Evolutionary conservation across 2,888 invertebrate genomes (phyloP).

Genomic region (Elmis aenea): DNA sequence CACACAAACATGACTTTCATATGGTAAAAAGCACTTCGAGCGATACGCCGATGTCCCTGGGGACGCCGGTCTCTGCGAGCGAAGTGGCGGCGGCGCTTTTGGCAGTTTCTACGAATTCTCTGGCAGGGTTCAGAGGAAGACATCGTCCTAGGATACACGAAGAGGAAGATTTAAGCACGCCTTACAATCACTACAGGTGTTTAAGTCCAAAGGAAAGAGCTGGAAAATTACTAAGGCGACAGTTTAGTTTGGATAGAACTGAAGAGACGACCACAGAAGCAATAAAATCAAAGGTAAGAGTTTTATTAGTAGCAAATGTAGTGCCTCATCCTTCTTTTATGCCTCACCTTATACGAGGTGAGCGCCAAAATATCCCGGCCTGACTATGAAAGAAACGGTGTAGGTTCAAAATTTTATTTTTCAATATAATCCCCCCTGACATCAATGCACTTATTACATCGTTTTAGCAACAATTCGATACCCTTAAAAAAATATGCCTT

Average conservation of each 20-base stretch:
- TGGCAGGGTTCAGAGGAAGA: conserved; percentile 42
- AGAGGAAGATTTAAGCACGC: conserved; percentile 63
- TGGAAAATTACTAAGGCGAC: conserved; percentile 53
- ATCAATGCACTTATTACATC: no score
- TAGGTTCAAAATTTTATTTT: no score
- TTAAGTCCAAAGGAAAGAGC: conserved; percentile 55
- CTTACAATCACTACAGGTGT: conserved; percentile 71
- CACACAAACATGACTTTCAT: conserved; percentile 31
- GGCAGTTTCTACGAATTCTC: conserved; percentile 51
- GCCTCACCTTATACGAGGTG: no score
- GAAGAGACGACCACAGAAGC: conserved; percentile 50
- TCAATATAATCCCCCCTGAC: no score
- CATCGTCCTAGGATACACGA: conserved; percentile 42
- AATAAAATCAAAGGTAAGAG: conserved; percentile 40
- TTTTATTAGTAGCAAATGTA: background rate
- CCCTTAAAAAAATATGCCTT: no score
- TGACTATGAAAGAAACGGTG: no score
- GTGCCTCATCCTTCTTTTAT: no score
- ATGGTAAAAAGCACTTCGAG: conserved; percentile 49
- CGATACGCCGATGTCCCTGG: conserved; percentile 45
- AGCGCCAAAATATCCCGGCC: no score
- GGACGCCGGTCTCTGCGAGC: conserved; percentile 50
- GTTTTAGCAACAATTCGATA: no score
- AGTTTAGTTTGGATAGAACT: conserved; percentile 66
- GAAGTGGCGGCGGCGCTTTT: conserved; percentile 52